Evolutionary conservation across 1,140 invertebrate genomes (phyloP), one percentile per base, ranked within the genome.

Genomic region (Aphidius ervi): DNA sequence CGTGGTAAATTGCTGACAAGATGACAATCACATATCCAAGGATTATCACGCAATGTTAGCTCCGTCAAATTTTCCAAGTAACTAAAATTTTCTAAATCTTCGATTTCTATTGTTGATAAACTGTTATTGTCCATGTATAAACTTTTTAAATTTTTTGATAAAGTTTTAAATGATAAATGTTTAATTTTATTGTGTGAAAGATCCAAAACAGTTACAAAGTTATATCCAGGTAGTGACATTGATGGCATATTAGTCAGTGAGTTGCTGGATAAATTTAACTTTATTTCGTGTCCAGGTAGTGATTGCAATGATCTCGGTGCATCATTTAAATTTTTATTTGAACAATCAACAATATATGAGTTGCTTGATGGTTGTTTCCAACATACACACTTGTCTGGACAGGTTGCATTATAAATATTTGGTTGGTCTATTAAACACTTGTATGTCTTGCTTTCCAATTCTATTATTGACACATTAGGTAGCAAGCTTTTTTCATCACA

Each of bases 1-100:
- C 70, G 66, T 4, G 86, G 70, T n/a, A 88, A 78, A 9, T 77
- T 70, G 7, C 67, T 70, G 0, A 82, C 70, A 31, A 31, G 23
- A 0, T 81, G 68, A 68, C 89, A 91, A 42, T 84, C 78, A 69
- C 89, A 91, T 3, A 50, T 50, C 81, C 85, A 87, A 0, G 85
- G 85, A 75, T 91, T 91, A 5, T 76, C 69, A 16, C 83, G 75
- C 0, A 91, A 73, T 6, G 70, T 75, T 3, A 88, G 47, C 4
- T 55, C 59, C 1, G 46, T 64, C 6, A 83, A 57, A 5, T 70
- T 68, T 5, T 65, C 71, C 2, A 70, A 73, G 9, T 77, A 73
- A 0, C 72, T 72, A 2, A 86, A 59, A 9, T 69, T 70, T 5
- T 74, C 58, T 1, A 84, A 59, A 5, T 77, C 55, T 1, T 79